Conservation (phyloP, 2,888 invertebrate species). For the Toxonevra muliebris region DNA sequence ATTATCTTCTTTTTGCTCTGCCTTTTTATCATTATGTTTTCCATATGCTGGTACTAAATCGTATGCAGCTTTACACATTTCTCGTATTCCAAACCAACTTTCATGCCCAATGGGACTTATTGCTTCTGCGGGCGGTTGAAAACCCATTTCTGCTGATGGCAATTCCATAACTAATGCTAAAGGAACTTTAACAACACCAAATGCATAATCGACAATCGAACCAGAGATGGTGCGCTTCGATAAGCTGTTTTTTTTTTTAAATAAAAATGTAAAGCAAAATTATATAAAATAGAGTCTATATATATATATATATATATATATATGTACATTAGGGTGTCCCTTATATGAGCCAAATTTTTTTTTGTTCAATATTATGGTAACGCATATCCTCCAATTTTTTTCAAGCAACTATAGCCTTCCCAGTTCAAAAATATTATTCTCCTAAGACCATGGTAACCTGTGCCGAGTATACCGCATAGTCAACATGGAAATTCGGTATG, state of each 20-base stretch:
- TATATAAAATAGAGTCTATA: too few species aligned
- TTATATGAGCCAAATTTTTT: too few species aligned
- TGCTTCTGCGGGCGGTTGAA: conserved; percentile 59
- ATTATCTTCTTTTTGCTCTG: background rate
- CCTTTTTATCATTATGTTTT: background rate
- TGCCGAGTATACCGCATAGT: too few species aligned
- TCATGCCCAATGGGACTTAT: conserved; percentile 60
- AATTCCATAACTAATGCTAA: conserved; percentile 63
- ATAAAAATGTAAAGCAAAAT: too few species aligned
- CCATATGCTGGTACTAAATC: conserved; percentile 38
- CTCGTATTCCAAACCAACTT: conserved; percentile 64
- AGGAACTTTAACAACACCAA: conserved; percentile 57
- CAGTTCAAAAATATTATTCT: too few species aligned
- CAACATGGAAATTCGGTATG: too few species aligned
- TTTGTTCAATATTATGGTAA: too few species aligned
- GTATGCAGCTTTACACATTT: conserved; percentile 60
- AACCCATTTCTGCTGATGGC: conserved; percentile 59
- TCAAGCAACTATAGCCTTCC: too few species aligned
- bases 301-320: too few species aligned
- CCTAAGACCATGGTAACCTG: too few species aligned
- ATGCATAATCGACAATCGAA: conserved; percentile 63
- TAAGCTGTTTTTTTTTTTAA: conserved; percentile 34
- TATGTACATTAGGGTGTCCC: too few species aligned
- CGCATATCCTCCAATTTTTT: too few species aligned
- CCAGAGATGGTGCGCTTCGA: conserved; percentile 58